These are phyloP conservation scores for Coregonus sp. DNA, from an alignment of 2,797 vertebrate genomes.

Conservation along the genomic window DNA sequence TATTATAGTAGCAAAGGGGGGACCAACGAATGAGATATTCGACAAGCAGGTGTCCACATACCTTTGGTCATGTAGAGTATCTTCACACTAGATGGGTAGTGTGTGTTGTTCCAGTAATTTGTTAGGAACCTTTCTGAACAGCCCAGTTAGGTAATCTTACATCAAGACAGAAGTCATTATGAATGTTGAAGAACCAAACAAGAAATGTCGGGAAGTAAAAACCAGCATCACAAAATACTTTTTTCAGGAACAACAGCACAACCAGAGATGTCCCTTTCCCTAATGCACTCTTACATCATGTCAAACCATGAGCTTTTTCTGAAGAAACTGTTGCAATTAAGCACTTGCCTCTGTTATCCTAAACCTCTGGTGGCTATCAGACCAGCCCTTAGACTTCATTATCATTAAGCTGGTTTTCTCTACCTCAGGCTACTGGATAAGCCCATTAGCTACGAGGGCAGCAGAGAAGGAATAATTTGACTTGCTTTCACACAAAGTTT, in stretches of 20 bases:
- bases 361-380: not conserved
- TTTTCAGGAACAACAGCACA: not conserved
- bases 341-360: not conserved
- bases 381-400: not conserved
- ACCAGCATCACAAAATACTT: not conserved
- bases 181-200: not conserved
- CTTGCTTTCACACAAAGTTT: not conserved
- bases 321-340: not conserved
- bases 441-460: not conserved
- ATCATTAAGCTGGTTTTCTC: constrained; percentile 1
- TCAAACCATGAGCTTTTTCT: not conserved
- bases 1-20: too few species aligned
- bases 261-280: not conserved
- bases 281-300: not conserved
- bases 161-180: not conserved
- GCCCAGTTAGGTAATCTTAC: not conserved
- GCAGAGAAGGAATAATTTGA: not conserved
- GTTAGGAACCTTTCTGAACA: not conserved
- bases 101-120: not conserved
- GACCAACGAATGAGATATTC: too few species aligned
- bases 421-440: not conserved
- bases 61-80: too few species aligned
- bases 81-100: too few species aligned
- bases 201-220: not conserved
- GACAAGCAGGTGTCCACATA: too few species aligned